These are phyloP conservation scores for Bombus sylvicola DNA, from an alignment of 1,140 invertebrate genomes.

Conservation along the genomic window DNA sequence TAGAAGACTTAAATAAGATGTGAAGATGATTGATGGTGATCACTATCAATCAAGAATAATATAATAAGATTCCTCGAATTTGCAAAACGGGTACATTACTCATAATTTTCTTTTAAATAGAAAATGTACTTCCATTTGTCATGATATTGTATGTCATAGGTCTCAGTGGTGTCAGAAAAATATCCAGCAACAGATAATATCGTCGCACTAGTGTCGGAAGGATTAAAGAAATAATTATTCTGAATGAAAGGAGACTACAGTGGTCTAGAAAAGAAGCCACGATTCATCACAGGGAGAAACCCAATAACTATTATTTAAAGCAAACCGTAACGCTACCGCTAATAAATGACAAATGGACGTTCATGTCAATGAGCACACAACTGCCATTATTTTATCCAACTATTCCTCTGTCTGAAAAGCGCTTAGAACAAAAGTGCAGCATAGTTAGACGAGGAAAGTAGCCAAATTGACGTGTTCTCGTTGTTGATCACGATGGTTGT, in stretches of 20 bases:
- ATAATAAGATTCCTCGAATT: too few relatives aligned
- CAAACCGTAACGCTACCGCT: not conserved
- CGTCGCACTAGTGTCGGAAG: too few relatives aligned
- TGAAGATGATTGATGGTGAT: not conserved
- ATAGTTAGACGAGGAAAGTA: not conserved
- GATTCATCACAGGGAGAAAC: not conserved
- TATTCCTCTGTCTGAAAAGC: not conserved
- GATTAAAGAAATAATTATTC: not conserved
- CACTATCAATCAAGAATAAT: too few relatives aligned
- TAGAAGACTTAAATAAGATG: not conserved
- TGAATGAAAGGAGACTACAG: not conserved
- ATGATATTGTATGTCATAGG: too few relatives aligned
- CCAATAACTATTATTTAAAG: not conserved
- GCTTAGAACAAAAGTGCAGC: not conserved
- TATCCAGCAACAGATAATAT: too few relatives aligned
- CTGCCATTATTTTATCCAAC: conserved; percentile 1
- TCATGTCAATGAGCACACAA: conserved; percentile 10
- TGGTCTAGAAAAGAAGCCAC: not conserved
- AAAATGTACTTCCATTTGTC: too few relatives aligned
- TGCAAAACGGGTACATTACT: too few relatives aligned
- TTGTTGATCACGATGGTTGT: not conserved
- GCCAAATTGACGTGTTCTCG: not conserved
- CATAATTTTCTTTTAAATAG: too few relatives aligned
- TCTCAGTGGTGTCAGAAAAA: too few relatives aligned
- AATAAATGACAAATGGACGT: conserved; percentile 12